Conservation (phyloP, 2,888 invertebrate genomes). For the Loripinus fragilis region DNA sequence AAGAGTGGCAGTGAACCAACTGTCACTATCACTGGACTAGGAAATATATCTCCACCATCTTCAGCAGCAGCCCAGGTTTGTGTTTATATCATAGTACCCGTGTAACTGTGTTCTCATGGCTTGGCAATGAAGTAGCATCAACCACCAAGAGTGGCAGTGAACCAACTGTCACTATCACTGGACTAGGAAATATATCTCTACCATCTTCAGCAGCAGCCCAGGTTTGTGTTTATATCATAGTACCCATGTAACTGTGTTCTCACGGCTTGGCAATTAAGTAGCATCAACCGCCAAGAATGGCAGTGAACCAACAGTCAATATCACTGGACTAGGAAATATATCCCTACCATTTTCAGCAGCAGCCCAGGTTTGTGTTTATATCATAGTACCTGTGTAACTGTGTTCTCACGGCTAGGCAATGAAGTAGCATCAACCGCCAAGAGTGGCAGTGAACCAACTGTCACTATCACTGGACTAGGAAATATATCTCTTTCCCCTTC, state of each 20-base stretch:
- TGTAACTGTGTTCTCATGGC: conserved; percentile 85
- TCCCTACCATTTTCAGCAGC: conserved; percentile 42
- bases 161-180: conserved; percentile 65
- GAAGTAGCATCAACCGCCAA: conserved; percentile 80
- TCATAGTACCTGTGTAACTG: too few relatives aligned
- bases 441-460: conserved; percentile 37
- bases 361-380: too few relatives aligned
- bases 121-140: conserved; percentile 84
- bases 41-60: conserved; percentile 54
- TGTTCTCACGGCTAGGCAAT: conserved; percentile 86
- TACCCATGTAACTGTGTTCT: conserved; percentile 84
- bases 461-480: conserved; percentile 67
- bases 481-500: conserved; percentile 53
- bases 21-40: conserved; percentile 66
- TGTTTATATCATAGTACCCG: too few relatives aligned
- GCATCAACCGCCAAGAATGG: conserved; percentile 61
- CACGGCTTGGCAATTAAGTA: conserved; percentile 85
- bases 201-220: conserved; percentile 29
- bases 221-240: too few relatives aligned
- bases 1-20: conserved; percentile 38
- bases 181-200: conserved; percentile 60
- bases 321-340: conserved; percentile 66
- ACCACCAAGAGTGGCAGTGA: conserved; percentile 27
- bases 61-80: conserved; percentile 22
- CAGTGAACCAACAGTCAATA: conserved; percentile 55